Conservation (phyloP, 2,888 invertebrate genomes). For the Euzophera pinguis region DNA sequence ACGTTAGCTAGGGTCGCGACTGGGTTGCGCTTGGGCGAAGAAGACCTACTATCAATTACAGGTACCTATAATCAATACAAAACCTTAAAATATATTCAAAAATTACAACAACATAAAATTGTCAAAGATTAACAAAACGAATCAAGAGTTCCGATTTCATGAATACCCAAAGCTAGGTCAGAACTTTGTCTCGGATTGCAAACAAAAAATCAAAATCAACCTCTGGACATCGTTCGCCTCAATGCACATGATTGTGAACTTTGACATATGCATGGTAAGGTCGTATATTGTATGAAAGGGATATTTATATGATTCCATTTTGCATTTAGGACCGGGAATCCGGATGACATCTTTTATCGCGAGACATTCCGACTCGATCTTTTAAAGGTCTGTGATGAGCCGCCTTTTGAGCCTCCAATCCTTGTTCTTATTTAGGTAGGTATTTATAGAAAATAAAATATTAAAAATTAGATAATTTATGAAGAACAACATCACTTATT, state of each 20-base stretch:
- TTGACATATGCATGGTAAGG: conserved; percentile 36
- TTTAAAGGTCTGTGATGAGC: conserved; percentile 53
- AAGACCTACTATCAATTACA: too few species aligned
- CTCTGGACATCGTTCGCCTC: conserved; percentile 10
- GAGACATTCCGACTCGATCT: conserved; percentile 69
- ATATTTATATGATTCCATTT: conserved; percentile 47
- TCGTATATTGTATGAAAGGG: conserved; percentile 30
- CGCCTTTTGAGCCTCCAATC: conserved; percentile 44
- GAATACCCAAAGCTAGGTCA: conserved; percentile 75
- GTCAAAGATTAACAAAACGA: conserved; percentile 57
- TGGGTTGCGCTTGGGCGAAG: too few species aligned
- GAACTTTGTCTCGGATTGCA: conserved; percentile 58
- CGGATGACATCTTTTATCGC: conserved; percentile 78
- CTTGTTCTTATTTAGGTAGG: conserved; percentile 18
- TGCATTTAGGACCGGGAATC: conserved; percentile 60
- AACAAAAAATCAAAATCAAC: conserved; percentile 47
- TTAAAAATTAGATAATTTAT: too few species aligned
- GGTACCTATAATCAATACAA: not conserved
- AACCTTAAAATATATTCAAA: conserved; percentile 12
- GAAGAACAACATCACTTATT: too few species aligned
- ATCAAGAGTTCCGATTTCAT: conserved; percentile 65
- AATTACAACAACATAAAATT: conserved; percentile 32
- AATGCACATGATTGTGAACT: conserved; percentile 35
- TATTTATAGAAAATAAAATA: too few species aligned
- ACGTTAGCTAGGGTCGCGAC: too few species aligned